These are phyloP conservation scores for human DNA, from an alignment of 2,113 vertebrate genomes.

Conservation along the genomic window GRCh38 chr15:100167001-100167500, in stretches of 20 bases:
- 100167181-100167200: neutral
- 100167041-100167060: neutral
- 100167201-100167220: neutral
- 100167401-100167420: neutral
- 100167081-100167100: neutral
- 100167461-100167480: neutral
- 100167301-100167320: no score
- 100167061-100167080: neutral
- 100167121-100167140: neutral
- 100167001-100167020: neutral
- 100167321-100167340: neutral
- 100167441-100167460: neutral
- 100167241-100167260: neutral
- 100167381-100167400: neutral
- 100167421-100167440: neutral
- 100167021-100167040: neutral
- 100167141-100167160: neutral
- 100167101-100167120: neutral
- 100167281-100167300: neutral
- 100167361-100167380: neutral
- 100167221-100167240: neutral
- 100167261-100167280: neutral
- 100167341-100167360: neutral
- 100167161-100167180: neutral
- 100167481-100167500: neutral